Evolutionary conservation across 1,140 invertebrate species (phyloP), one percentile per base, ranked within the genome.

Genomic region (Drosophila sproati): DNA sequence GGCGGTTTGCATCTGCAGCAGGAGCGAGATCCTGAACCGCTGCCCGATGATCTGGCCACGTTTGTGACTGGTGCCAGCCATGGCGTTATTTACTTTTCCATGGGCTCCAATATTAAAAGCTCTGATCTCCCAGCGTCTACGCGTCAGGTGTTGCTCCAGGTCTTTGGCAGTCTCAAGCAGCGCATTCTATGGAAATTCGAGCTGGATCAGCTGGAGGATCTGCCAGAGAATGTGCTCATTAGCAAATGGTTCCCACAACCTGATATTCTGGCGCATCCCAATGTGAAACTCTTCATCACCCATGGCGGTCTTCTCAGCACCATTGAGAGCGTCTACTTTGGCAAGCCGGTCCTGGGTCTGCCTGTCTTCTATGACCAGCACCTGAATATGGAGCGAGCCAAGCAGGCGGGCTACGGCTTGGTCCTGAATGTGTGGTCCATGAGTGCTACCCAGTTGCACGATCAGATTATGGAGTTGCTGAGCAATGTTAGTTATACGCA

Each of bases 291-390:
- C 0, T 96, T 97, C 77, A 95, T 97, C 12, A 96, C 95, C 0
- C 96, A 97, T 78, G 96, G 95, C 39, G 96, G 96, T 6, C 82
- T 95, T 20, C 92, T 96, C 12, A 96, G 96, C 68, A 93, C 95
- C n/a, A 94, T 95, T 72, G 96, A 97, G 91, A 94, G 96, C 3
- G 91, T 96, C 1, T 95, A 95, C 91, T 94, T 95, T 77, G 95
- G 94, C 68, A 94, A 96, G 5, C 96, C 96, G 0, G 93, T 96
- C 5, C 92, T 97, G 32, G 95, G 95, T 2, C 92, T 96, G 52
- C 96, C 96, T n/a, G 92, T 96, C 10, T 94, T 95, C 54, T 94
- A 93, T 31, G 95, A 96, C 86, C 95, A 96, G 80, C 91, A 87
- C 7, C 92, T 93, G 41, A 95, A 95, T 80, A 86, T 94, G 12